phyloP scores from a whole-genome alignment of 2,113 vertebrate species.

The Numida meleagris region DNA sequence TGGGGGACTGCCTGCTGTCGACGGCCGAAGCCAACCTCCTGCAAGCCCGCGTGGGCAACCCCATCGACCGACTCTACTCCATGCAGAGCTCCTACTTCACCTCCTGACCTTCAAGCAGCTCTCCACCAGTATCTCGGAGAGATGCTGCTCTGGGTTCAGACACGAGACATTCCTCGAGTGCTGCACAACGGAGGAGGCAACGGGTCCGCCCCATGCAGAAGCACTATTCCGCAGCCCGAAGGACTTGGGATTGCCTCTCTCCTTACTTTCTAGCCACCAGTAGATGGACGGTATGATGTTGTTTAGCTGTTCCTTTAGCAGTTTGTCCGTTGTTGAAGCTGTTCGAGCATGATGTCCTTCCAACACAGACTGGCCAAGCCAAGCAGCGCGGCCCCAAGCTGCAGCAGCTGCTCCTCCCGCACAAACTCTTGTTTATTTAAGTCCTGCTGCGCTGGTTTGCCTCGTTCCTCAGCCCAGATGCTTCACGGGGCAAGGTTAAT shows the following conservation, averaged over 20 bases:
- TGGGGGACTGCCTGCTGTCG: constrained; percentile 87
- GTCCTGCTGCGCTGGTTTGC: neutral
- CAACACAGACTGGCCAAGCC: neutral
- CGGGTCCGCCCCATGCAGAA: neutral
- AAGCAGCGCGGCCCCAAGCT: neutral
- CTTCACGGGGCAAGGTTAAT: neutral
- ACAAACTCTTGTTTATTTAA: neutral
- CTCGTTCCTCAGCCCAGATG: neutral
- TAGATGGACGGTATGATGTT: neutral
- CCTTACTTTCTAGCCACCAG: neutral
- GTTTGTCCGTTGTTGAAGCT: constrained; percentile 40
- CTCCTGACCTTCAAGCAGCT: constrained; percentile 80
- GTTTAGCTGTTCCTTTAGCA: constrained; percentile 45
- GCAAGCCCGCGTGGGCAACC: constrained; percentile 86
- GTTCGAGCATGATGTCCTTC: neutral
- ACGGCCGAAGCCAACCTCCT: constrained; percentile 81
- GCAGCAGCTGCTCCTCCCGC: neutral
- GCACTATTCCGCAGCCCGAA: neutral
- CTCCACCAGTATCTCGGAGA: neutral
- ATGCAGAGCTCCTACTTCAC: constrained; percentile 95
- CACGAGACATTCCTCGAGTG: neutral
- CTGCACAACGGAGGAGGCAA: neutral
- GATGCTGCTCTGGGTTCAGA: neutral
- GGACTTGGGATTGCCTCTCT: neutral
- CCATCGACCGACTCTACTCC: constrained; percentile 91